Conservation (phyloP, 2,888 invertebrate species). For the Trichopoda pennipes region DNA sequence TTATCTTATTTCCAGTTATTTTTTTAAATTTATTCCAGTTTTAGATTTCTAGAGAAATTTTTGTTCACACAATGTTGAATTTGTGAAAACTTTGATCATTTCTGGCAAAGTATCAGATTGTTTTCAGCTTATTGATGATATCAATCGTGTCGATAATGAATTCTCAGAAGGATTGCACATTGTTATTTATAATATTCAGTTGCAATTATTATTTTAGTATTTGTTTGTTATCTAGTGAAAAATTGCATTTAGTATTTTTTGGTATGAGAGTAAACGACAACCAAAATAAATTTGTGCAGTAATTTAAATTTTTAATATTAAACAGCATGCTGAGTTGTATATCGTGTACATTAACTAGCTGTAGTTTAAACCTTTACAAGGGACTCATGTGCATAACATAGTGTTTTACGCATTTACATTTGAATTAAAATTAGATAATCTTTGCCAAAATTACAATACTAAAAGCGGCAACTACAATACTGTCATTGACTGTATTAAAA, state of each 20-base stretch:
- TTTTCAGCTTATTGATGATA: too few relatives aligned
- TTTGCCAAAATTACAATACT: constrained; percentile 18
- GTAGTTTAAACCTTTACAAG: background rate
- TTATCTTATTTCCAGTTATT: too few relatives aligned
- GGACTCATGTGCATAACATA: constrained; percentile 53
- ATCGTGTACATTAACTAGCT: constrained; percentile 14
- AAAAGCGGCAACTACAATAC: constrained; percentile 26
- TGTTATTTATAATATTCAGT: too few relatives aligned
- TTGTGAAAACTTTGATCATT: too few relatives aligned
- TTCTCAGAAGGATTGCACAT: too few relatives aligned
- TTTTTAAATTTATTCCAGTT: too few relatives aligned
- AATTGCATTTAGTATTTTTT: too few relatives aligned
- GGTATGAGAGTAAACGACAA: constrained; percentile 19
- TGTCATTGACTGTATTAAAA: background rate
- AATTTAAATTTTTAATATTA: constrained; percentile 65
- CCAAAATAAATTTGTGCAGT: constrained; percentile 57
- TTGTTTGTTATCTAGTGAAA: constrained; percentile 6
- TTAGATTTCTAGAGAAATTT: too few relatives aligned
- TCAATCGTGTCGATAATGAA: too few relatives aligned
- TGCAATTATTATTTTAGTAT: background rate
- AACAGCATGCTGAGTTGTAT: constrained; percentile 56
- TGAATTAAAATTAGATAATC: constrained; percentile 60
- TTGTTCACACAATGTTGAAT: too few relatives aligned
- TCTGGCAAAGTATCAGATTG: too few relatives aligned
- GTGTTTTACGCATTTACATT: constrained; percentile 58